Evolutionary conservation across 2,797 vertebrate species (phyloP).

Genomic region (Neosilurus hyrtlii): DNA sequence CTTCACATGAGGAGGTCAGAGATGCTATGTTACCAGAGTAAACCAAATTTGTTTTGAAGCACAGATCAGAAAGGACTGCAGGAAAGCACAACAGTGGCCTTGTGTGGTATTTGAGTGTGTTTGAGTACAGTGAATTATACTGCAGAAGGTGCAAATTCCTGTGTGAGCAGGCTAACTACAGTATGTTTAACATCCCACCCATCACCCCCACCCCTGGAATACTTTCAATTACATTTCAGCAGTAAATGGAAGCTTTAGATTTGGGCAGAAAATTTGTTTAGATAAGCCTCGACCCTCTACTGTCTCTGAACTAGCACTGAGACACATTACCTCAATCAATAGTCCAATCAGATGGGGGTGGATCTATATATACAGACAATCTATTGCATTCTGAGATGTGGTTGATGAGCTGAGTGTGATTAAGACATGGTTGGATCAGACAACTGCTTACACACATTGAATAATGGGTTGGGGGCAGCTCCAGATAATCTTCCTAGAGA

Average conservation of each 20-base stretch:
- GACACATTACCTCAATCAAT: constrained; percentile 38
- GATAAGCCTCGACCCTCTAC: constrained; percentile 20
- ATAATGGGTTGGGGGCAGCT: background rate
- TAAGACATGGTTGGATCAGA: constrained; percentile 29
- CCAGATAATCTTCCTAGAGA: background rate
- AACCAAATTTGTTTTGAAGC: constrained; percentile 24
- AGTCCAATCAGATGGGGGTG: constrained; percentile 39
- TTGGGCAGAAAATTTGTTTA: constrained; percentile 43
- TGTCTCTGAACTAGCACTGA: constrained; percentile 41
- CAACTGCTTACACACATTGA: background rate
- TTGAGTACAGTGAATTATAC: background rate
- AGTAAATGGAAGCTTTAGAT: constrained; percentile 39
- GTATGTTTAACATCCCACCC: constrained; percentile 6
- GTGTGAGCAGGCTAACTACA: background rate
- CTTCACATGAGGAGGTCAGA: constrained; percentile 55
- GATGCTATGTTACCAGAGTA: constrained; percentile 42
- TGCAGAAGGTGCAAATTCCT: constrained; percentile 5
- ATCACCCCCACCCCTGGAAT: background rate
- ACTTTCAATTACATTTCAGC: constrained; percentile 33
- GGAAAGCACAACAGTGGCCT: background rate
- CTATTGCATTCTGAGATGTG: constrained; percentile 31
- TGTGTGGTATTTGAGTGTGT: background rate
- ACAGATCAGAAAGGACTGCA: constrained; percentile 7
- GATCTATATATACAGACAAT: constrained; percentile 38
- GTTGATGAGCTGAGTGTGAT: constrained; percentile 36